A percentile compares a stretch with the other conserved stretches of the same genome.
These are phyloP conservation scores for Amphipyra berbera DNA, from an alignment of 2,888 invertebrate genomes.

Conservation along the genomic window DNA sequence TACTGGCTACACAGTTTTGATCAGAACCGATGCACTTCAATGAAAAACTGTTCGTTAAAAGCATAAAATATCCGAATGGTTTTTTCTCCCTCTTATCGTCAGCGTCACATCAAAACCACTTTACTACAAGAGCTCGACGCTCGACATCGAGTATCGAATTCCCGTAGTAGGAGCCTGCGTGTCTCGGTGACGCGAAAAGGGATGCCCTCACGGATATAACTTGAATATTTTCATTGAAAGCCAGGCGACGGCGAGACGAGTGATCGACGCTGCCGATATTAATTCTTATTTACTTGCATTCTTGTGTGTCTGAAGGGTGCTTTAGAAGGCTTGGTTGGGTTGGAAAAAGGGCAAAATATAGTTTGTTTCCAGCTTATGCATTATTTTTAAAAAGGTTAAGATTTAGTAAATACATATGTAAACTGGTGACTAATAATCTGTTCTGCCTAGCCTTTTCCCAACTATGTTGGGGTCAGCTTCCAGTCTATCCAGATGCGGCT, in stretches of 20 bases:
- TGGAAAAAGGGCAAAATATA: background rate
- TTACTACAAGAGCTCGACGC: background rate
- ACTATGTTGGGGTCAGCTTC: no score
- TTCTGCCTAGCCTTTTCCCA: no score
- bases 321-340: slow-evolving; percentile 4
- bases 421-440: no score
- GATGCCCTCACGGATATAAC: slow-evolving; percentile 62
- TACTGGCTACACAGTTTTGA: no score
- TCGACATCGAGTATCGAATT: slow-evolving; percentile 19
- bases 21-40: no score
- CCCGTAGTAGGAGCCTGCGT: slow-evolving; percentile 21
- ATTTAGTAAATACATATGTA: no score
- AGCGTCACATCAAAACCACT: background rate
- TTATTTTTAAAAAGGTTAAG: no score
- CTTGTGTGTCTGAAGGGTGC: slow-evolving; percentile 24
- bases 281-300: slow-evolving; percentile 40
- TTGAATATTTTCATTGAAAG: slow-evolving; percentile 66
- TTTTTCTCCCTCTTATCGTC: background rate
- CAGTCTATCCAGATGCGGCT: no score
- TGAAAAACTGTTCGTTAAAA: no score
- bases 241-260: slow-evolving; percentile 38
- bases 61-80: no score
- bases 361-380: no score
- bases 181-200: slow-evolving; percentile 41
- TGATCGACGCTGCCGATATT: slow-evolving; percentile 51